A percentile compares a stretch with the other conserved stretches of the same genome.
These are phyloP conservation scores for Thunnus maccoyii DNA, from an alignment of 2,113 vertebrate genomes.

Conservation along the genomic window DNA sequence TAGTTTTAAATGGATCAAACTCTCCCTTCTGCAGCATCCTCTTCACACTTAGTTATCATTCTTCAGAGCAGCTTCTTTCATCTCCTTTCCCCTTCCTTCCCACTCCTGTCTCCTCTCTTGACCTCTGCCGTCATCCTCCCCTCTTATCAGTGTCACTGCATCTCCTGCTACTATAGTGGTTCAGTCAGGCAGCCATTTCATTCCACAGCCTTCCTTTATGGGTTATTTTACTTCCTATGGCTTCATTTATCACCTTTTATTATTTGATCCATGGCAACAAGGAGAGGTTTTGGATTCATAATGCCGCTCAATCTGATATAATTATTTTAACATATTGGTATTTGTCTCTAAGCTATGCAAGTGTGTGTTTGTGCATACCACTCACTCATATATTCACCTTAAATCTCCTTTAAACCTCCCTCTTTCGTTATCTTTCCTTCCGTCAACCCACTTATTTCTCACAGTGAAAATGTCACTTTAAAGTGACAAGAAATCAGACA, in stretches of 20 bases:
- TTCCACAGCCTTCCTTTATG: neutral
- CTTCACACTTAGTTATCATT: slow-evolving; percentile 31
- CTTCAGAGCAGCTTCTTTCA: slow-evolving; percentile 29
- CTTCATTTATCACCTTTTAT: neutral
- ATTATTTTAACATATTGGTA: slow-evolving; percentile 1
- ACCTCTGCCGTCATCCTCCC: slow-evolving; percentile 41
- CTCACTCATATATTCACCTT: neutral
- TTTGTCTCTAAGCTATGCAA: slow-evolving; percentile 18
- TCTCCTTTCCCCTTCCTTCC: slow-evolving; percentile 17
- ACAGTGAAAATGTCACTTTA: slow-evolving; percentile 24
- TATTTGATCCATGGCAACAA: neutral
- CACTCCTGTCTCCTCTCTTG: slow-evolving; percentile 16
- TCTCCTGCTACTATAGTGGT: slow-evolving; percentile 3
- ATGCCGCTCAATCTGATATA: neutral
- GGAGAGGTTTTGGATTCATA: neutral
- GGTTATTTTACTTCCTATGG: neutral
- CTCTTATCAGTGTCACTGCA: slow-evolving; percentile 33
- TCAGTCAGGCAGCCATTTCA: slow-evolving; percentile 29
- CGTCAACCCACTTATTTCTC: neutral
- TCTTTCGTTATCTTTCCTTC: neutral
- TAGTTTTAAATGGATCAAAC: slow-evolving; percentile 49
- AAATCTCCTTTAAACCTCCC: neutral
- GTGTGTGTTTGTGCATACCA: neutral
- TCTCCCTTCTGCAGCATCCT: slow-evolving; percentile 8
- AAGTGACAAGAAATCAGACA: slow-evolving; percentile 11